A percentile compares a stretch with the other conserved stretches of the same genome.
Evolutionary conservation across 2,888 invertebrate genomes (phyloP).

Genomic region (Chouioia cunea): DNA sequence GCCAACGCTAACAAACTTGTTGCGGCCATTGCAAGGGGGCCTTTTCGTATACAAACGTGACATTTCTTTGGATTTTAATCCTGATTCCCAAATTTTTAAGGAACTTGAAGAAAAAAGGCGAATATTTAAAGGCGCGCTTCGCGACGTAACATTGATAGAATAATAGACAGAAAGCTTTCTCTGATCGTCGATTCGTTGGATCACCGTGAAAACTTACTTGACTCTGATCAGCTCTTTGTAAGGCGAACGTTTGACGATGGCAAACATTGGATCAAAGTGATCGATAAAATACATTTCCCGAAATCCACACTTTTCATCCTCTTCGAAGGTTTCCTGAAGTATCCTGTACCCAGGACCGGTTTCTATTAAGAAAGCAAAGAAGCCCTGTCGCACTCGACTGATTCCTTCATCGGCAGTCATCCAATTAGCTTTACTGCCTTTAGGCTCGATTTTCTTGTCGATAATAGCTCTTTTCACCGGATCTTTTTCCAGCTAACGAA

Average conservation of each 20-base stretch:
- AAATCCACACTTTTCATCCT: constrained; percentile 79
- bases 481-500: constrained; percentile 64
- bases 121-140: too few relatives aligned
- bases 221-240: constrained; percentile 67
- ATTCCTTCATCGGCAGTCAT: constrained; percentile 76
- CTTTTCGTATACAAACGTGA: constrained; percentile 73
- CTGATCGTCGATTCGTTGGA: not conserved
- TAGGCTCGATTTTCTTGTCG: constrained; percentile 75
- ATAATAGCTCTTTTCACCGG: constrained; percentile 76
- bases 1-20: constrained; percentile 74
- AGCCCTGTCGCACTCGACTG: constrained; percentile 72
- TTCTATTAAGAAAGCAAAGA: constrained; percentile 80
- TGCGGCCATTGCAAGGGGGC: constrained; percentile 69
- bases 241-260: constrained; percentile 61
- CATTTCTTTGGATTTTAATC: constrained; percentile 73
- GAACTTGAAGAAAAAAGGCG: constrained; percentile 51
- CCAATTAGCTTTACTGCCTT: constrained; percentile 73
- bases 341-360: constrained; percentile 76
- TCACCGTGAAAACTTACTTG: constrained; percentile 50
- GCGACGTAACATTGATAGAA: not conserved
- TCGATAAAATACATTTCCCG: constrained; percentile 72
- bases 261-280: constrained; percentile 61
- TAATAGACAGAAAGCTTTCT: not conserved
- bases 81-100: constrained; percentile 73
- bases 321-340: constrained; percentile 76